Percentiles rank a stretch among this genome's conserved stretches.
Conservation (phyloP, 2,113 vertebrate genomes). For the Pseudorhombus dupliciocellatus region DNA sequence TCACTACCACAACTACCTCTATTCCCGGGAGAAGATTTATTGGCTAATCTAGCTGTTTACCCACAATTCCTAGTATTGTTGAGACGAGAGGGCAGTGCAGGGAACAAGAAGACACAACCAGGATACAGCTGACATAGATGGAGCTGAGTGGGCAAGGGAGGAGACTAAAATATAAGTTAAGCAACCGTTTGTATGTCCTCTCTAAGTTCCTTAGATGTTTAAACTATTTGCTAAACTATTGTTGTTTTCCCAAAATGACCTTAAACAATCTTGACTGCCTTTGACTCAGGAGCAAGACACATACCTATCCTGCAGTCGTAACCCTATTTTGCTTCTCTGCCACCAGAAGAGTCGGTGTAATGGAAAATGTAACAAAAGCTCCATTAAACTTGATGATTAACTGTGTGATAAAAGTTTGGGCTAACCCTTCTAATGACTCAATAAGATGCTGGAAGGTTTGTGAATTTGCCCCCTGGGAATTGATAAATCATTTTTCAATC, state of each 20-base stretch:
- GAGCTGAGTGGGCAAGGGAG: constrained; percentile 33
- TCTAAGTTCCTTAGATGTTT: too few relatives aligned
- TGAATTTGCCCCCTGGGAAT: too few relatives aligned
- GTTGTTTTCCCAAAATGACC: too few relatives aligned
- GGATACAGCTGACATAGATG: constrained; percentile 43
- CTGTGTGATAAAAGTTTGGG: neutral
- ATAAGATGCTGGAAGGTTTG: neutral
- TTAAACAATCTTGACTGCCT: neutral
- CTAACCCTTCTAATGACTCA: neutral
- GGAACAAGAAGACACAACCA: constrained; percentile 55
- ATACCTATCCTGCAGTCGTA: neutral
- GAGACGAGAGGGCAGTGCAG: constrained; percentile 61
- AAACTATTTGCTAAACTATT: too few relatives aligned
- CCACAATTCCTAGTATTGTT: constrained; percentile 71
- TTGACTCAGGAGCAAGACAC: neutral
- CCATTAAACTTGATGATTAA: neutral
- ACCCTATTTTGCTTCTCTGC: neutral
- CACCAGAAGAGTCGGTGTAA: neutral
- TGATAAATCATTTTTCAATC: too few relatives aligned
- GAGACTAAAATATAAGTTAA: neutral
- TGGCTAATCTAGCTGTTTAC: constrained; percentile 80
- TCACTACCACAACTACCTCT: constrained; percentile 41
- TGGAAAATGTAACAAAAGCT: neutral
- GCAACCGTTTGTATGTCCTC: too few relatives aligned
- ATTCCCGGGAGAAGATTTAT: constrained; percentile 77